Percentiles rank a stretch among this genome's conserved stretches.
phyloP scores from a whole-genome alignment of 2,888 invertebrate species.

The Phlogophora meticulosa region DNA sequence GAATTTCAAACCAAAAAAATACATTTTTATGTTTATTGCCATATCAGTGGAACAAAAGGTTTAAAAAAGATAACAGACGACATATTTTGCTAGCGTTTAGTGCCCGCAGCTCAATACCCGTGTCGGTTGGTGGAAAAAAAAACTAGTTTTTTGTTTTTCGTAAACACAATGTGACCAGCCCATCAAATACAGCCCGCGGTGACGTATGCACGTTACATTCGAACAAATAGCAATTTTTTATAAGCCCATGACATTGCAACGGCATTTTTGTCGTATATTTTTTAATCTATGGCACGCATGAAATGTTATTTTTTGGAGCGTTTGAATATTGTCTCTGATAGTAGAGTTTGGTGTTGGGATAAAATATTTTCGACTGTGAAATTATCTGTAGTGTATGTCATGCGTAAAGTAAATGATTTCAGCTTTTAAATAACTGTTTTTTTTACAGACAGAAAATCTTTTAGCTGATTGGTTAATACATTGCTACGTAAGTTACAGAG shows the following conservation, averaged over 20 bases:
- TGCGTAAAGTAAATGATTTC: background rate
- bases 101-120: slow-evolving; percentile 53
- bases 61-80: slow-evolving; percentile 33
- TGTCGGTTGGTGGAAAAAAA: slow-evolving; percentile 44
- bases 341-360: slow-evolving; percentile 3
- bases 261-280: slow-evolving; percentile 28
- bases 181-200: slow-evolving; percentile 53
- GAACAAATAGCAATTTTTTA: slow-evolving; percentile 54
- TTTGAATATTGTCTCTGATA: slow-evolving; percentile 27
- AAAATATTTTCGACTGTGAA: slow-evolving; percentile 23
- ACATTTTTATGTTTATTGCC: slow-evolving; percentile 45
- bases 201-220: slow-evolving; percentile 43
- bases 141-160: slow-evolving; percentile 30
- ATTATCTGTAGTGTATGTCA: slow-evolving; percentile 1
- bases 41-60: slow-evolving; percentile 46
- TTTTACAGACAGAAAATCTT: background rate
- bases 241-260: slow-evolving; percentile 32
- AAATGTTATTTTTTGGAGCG: slow-evolving; percentile 28
- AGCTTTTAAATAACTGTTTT: background rate
- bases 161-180: slow-evolving; percentile 47
- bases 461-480: background rate
- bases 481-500: background rate
- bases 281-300: slow-evolving; percentile 43
- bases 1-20: slow-evolving; percentile 17
- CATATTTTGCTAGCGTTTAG: slow-evolving; percentile 43